phyloP scores from a whole-genome alignment of 2,113 vertebrate species.

The Polypterus bichir region DNA sequence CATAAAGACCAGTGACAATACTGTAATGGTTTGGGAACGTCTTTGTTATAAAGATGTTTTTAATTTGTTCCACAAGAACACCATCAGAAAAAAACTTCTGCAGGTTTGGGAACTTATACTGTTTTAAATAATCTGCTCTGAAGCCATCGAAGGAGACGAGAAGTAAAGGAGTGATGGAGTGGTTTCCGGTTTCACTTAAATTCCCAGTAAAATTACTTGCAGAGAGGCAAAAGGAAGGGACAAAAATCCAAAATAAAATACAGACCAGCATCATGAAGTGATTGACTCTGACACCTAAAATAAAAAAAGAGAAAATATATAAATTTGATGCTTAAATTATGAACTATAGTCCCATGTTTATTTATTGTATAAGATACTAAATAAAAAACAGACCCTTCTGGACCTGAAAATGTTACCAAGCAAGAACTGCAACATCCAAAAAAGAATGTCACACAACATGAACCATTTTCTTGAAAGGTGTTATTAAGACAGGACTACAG shows the following conservation, averaged over 20 bases:
- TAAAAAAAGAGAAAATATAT: too few relatives aligned
- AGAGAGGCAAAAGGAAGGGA: constrained; percentile 24
- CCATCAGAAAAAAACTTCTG: constrained; percentile 58
- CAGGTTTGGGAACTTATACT: constrained; percentile 73
- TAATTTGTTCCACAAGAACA: constrained; percentile 71
- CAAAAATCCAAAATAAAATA: constrained; percentile 9
- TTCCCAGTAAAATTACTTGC: constrained; percentile 7
- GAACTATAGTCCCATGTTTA: too few relatives aligned
- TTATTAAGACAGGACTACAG: too few relatives aligned
- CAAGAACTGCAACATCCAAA: too few relatives aligned
- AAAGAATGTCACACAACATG: too few relatives aligned
- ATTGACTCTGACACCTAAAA: too few relatives aligned
- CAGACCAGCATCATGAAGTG: too few relatives aligned
- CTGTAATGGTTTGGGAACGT: constrained; percentile 95
- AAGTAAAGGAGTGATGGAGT: constrained; percentile 44
- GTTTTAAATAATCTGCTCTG: constrained; percentile 78
- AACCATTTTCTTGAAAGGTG: too few relatives aligned
- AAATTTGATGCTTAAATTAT: too few relatives aligned
- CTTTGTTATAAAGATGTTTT: constrained; percentile 83
- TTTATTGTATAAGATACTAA: too few relatives aligned
- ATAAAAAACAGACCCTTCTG: too few relatives aligned
- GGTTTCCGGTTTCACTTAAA: constrained; percentile 6
- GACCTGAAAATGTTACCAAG: too few relatives aligned
- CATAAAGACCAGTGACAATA: constrained; percentile 84
- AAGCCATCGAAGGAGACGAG: constrained; percentile 93